phyloP scores from a whole-genome alignment of 2,888 invertebrate species.

The Ectemnius continuus region DNA sequence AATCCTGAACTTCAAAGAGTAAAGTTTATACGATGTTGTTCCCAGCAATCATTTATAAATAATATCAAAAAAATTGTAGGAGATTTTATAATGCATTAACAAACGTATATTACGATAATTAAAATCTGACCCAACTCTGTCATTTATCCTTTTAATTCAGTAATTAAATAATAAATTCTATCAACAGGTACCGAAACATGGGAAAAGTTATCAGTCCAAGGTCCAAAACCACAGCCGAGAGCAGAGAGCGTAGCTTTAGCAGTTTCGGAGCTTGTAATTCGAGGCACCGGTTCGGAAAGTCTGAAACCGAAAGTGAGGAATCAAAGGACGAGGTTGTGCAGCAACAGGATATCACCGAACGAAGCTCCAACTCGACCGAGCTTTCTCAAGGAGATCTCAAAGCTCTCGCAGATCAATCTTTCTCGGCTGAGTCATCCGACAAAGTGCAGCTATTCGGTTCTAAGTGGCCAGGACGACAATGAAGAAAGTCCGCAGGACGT shows the following conservation, averaged over 20 bases:
- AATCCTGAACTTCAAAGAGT: no score
- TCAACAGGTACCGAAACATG: constrained; percentile 84
- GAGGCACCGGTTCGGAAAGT: constrained; percentile 71
- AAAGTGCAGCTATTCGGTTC: constrained; percentile 86
- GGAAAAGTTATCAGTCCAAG: constrained; percentile 84
- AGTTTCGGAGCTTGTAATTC: constrained; percentile 81
- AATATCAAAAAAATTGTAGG: no score
- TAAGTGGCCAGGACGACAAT: constrained; percentile 83
- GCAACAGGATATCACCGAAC: constrained; percentile 77
- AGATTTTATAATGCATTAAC: no score
- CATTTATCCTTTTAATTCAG: no score
- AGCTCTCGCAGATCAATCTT: constrained; percentile 85
- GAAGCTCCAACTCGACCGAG: constrained; percentile 77
- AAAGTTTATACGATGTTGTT: no score
- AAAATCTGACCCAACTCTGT: no score
- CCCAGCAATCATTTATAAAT: no score
- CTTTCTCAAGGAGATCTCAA: constrained; percentile 84
- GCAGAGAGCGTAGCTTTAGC: constrained; percentile 85
- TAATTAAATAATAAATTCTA: not conserved
- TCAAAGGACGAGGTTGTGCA: constrained; percentile 72
- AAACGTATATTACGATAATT: no score
- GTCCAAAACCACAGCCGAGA: constrained; percentile 84
- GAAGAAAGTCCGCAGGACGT: constrained; percentile 81
- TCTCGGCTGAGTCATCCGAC: constrained; percentile 82
- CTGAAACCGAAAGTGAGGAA: constrained; percentile 64